These are phyloP conservation scores for Chromobotia macracanthus DNA, from an alignment of 2,797 vertebrate genomes.

Conservation along the genomic window DNA sequence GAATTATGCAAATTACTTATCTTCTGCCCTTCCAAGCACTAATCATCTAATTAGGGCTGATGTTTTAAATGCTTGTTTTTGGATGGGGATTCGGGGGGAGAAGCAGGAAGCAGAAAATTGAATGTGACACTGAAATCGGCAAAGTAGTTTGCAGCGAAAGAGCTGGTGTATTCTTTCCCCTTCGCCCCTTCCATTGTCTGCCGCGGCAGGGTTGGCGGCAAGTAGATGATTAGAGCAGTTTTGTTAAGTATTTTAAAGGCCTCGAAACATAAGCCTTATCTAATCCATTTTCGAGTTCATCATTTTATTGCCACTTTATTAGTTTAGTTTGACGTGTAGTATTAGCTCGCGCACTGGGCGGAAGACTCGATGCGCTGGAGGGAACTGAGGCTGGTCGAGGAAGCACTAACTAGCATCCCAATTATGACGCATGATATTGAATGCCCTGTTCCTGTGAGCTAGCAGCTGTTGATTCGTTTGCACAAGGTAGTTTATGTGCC, in stretches of 20 bases:
- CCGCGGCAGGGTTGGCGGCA: slow-evolving; percentile 23
- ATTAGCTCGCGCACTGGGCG: slow-evolving; percentile 27
- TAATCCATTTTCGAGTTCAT: slow-evolving; percentile 57
- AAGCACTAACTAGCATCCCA: slow-evolving; percentile 55
- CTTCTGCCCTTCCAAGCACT: slow-evolving; percentile 86
- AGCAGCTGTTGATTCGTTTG: slow-evolving; percentile 45
- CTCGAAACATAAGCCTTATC: slow-evolving; percentile 51
- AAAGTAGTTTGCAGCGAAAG: slow-evolving; percentile 67
- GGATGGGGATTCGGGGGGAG: slow-evolving; percentile 70
- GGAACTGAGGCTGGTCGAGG: slow-evolving; percentile 45
- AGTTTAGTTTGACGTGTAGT: slow-evolving; percentile 55
- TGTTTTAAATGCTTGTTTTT: slow-evolving; percentile 85
- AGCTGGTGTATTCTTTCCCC: slow-evolving; percentile 47
- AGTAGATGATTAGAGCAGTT: slow-evolving; percentile 50
- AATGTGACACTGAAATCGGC: slow-evolving; percentile 74
- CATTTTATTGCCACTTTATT: slow-evolving; percentile 50
- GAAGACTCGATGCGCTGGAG: slow-evolving; percentile 2
- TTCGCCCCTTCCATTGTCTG: slow-evolving; percentile 25
- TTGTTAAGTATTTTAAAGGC: slow-evolving; percentile 53
- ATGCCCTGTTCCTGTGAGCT: slow-evolving; percentile 38
- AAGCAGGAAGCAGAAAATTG: slow-evolving; percentile 78
- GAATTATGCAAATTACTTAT: slow-evolving; percentile 91
- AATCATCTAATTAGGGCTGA: slow-evolving; percentile 92
- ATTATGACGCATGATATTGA: slow-evolving; percentile 58
- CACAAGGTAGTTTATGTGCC: slow-evolving; percentile 16